Conservation (phyloP, 2,888 invertebrate species). For the Tenthredo notha region DNA sequence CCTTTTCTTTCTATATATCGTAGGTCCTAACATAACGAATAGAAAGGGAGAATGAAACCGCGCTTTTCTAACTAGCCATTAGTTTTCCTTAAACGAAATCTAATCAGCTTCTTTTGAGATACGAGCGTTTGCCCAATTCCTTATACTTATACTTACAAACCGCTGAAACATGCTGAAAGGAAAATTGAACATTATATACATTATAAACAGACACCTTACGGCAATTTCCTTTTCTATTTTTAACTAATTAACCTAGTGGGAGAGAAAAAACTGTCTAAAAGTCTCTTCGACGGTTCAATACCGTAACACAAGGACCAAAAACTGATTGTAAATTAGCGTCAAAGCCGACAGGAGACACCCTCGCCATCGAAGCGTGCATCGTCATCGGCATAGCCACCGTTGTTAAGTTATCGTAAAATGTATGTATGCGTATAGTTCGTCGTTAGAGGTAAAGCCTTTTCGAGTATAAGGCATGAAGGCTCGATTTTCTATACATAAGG, state of each 20-base stretch:
- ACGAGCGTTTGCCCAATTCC: neutral
- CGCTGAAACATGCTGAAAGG: neutral
- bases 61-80: conserved; percentile 11
- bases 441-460: neutral
- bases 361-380: conserved; percentile 10
- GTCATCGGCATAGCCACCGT: conserved; percentile 10
- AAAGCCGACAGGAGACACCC: neutral
- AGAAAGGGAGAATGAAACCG: conserved; percentile 21
- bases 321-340: conserved; percentile 25
- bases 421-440: neutral
- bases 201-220: neutral
- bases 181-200: neutral
- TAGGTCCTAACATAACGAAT: neutral
- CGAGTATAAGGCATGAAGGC: neutral
- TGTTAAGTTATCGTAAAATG: neutral
- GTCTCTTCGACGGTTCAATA: neutral
- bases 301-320: conserved; percentile 9
- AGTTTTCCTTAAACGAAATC: neutral
- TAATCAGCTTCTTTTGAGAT: neutral
- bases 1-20: conserved; percentile 21
- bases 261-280: neutral
- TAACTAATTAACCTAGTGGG: neutral
- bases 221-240: neutral
- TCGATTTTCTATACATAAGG: neutral
- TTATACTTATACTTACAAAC: neutral